phyloP scores from a whole-genome alignment of 1,140 invertebrate genomes.

The Bombus breviceps region DNA sequence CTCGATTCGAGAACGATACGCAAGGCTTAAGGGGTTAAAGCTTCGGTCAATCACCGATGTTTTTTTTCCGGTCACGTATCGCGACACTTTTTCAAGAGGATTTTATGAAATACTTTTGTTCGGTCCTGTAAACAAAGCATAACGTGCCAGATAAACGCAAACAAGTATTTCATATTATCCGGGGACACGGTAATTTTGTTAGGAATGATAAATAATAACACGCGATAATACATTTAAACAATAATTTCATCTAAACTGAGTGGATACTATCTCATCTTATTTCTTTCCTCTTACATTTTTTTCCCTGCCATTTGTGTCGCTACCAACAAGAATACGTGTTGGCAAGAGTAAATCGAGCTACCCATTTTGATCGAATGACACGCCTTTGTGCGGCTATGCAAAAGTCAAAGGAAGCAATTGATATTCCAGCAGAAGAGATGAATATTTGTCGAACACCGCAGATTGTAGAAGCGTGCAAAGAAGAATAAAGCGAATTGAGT shows the following conservation, averaged over 20 bases:
- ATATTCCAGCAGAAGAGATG: neutral
- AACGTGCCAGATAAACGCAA: neutral
- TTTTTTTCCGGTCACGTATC: neutral
- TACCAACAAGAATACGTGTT: neutral
- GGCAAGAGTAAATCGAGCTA: neutral
- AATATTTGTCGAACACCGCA: neutral
- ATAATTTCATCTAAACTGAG: neutral
- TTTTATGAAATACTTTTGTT: constrained; percentile 6
- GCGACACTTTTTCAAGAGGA: neutral
- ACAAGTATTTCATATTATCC: constrained; percentile 4
- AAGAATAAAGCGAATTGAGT: neutral
- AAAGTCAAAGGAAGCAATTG: neutral
- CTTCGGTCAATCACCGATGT: neutral
- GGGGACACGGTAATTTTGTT: neutral
- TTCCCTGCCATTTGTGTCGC: neutral
- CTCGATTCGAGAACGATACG: no score
- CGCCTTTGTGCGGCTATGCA: no score
- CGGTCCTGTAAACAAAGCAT: neutral
- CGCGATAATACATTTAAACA: neutral
- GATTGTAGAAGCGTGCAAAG: neutral
- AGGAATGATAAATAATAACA: constrained; percentile 2
- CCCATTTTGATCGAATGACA: neutral
- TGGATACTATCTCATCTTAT: neutral
- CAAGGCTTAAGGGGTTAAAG: neutral
- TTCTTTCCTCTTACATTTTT: neutral